phyloP scores from a whole-genome alignment of 1,140 invertebrate genomes.

The Aporrectodea caliginosa region DNA sequence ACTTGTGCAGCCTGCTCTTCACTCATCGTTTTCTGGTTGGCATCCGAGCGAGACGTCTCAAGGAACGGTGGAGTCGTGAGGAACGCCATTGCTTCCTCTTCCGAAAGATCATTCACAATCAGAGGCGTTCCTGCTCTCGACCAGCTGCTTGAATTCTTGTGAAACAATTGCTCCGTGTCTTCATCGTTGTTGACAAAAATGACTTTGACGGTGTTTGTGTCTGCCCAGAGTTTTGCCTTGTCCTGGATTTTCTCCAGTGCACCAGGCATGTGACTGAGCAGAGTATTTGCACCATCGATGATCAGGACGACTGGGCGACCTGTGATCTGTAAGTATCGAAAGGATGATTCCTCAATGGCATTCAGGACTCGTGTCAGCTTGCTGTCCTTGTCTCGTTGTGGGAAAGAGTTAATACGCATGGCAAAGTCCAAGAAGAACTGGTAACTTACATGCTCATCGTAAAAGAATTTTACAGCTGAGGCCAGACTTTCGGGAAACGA shows the following conservation, averaged over 20 bases:
- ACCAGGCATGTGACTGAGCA: conserved; percentile 20
- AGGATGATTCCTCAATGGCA: conserved; percentile 31
- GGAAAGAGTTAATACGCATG: conserved; percentile 25
- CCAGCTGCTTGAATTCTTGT: conserved; percentile 28
- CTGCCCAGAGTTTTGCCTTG: conserved; percentile 33
- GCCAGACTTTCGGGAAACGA: conserved; percentile 30
- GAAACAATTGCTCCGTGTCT: conserved; percentile 16
- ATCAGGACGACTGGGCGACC: conserved; percentile 28
- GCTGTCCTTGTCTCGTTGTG: conserved; percentile 27
- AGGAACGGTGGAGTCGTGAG: conserved; percentile 7
- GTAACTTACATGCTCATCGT: conserved; percentile 33
- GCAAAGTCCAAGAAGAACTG: conserved; percentile 28
- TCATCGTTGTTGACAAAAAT: conserved; percentile 31
- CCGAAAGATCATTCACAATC: conserved; percentile 19
- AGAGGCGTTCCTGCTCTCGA: conserved; percentile 29
- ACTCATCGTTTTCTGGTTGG: neutral
- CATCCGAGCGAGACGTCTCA: neutral
- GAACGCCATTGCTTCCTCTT: conserved; percentile 28
- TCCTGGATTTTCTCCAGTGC: conserved; percentile 31
- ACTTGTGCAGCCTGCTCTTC: neutral
- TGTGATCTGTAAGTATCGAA: conserved; percentile 15
- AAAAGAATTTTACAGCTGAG: conserved; percentile 28
- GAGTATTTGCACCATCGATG: conserved; percentile 30
- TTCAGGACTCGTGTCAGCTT: conserved; percentile 29
- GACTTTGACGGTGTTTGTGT: conserved; percentile 32